Percentiles rank a stretch among this genome's conserved stretches.
These are phyloP conservation scores for Polyploca ridens DNA, from an alignment of 2,888 invertebrate genomes.

Conservation along the genomic window DNA sequence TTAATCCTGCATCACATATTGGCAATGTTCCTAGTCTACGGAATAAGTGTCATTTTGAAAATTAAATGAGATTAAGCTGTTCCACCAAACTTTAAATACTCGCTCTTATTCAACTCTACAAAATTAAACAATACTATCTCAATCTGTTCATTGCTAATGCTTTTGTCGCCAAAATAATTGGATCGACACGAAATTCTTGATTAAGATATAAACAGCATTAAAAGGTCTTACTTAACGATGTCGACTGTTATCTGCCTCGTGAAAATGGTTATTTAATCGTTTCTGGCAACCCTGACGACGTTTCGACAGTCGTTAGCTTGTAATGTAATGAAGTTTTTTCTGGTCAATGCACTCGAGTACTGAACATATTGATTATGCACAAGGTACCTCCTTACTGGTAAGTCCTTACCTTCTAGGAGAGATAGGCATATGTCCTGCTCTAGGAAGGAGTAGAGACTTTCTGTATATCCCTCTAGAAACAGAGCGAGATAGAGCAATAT, in stretches of 20 bases:
- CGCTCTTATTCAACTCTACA: background rate
- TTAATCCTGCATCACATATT: background rate
- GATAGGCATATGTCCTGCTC: too few species aligned
- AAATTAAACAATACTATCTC: background rate
- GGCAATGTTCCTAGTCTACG: background rate
- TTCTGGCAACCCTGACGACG: slow-evolving; percentile 48
- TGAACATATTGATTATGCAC: background rate
- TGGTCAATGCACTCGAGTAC: slow-evolving; percentile 16
- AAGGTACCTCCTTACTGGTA: background rate
- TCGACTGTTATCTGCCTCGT: slow-evolving; percentile 33
- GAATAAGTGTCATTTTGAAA: background rate
- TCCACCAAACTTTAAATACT: background rate
- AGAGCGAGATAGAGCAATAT: background rate
- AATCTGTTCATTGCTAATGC: background rate
- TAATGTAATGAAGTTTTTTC: slow-evolving; percentile 24
- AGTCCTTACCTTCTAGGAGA: too few species aligned
- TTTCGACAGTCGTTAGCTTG: slow-evolving; percentile 40
- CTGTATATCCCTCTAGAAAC: too few species aligned
- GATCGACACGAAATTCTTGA: background rate
- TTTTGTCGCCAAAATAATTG: background rate
- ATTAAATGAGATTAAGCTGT: background rate
- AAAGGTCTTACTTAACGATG: slow-evolving; percentile 19
- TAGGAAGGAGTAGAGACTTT: too few species aligned
- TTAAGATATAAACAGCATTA: background rate
- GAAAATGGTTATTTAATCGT: slow-evolving; percentile 39